A percentile compares a stretch with the other conserved stretches of the same genome.
phyloP scores from a whole-genome alignment of 2,888 invertebrate species.

The Eristalis pertinax region DNA sequence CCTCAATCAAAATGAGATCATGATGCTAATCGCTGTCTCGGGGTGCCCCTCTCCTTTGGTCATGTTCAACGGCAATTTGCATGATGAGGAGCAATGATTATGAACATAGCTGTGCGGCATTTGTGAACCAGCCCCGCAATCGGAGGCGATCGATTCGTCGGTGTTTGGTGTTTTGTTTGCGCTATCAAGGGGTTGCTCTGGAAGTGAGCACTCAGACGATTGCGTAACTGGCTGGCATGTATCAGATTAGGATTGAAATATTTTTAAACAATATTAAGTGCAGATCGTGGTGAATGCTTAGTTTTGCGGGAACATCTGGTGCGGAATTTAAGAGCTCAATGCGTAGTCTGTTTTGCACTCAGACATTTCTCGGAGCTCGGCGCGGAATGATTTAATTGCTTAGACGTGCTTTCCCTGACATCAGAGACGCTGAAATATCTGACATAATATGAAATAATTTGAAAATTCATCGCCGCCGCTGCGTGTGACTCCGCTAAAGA shows the following conservation, averaged over 20 bases:
- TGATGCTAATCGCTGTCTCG: neutral
- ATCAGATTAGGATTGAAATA: neutral
- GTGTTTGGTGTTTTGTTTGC: neutral
- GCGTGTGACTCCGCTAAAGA: neutral
- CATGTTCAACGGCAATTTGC: neutral
- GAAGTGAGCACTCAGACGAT: neutral
- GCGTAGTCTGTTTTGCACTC: no score
- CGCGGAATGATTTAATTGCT: neutral
- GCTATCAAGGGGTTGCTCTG: neutral
- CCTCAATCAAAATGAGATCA: neutral
- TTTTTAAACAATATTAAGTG: neutral
- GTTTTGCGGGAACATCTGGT: neutral
- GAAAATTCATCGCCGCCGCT: neutral
- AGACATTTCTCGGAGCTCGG: neutral
- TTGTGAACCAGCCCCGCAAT: neutral
- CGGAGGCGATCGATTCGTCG: neutral
- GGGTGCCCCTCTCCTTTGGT: neutral
- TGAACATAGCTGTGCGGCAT: neutral
- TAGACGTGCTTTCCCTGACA: neutral
- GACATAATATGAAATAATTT: no score
- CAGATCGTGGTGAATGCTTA: no score
- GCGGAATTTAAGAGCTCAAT: neutral
- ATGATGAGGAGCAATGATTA: neutral
- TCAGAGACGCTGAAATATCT: neutral
- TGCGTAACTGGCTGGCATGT: neutral